Evolutionary conservation across 2,113 vertebrate species (phyloP).

Genomic region (Hippocampus zosterae): DNA sequence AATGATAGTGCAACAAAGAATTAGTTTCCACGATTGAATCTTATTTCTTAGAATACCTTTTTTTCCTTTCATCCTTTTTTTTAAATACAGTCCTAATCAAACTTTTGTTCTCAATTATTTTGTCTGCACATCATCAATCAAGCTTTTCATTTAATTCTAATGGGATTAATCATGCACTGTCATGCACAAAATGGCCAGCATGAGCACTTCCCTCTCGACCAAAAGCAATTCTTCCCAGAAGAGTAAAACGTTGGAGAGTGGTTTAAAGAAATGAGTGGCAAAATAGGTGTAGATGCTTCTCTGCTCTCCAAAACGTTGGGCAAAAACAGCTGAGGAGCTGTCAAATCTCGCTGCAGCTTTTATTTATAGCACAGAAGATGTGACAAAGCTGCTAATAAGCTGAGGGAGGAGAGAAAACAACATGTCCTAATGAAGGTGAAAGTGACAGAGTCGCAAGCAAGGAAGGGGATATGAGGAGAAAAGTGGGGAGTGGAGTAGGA

Average conservation of each 20-base stretch:
- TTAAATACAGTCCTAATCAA: background rate
- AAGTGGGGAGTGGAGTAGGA: background rate
- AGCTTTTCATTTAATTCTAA: constrained; percentile 58
- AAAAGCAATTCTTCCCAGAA: constrained; percentile 21
- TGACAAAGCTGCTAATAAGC: constrained; percentile 63
- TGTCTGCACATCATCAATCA: constrained; percentile 53
- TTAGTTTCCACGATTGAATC: background rate
- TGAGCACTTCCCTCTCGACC: constrained; percentile 28
- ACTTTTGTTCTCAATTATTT: constrained; percentile 21
- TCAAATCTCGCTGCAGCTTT: constrained; percentile 37
- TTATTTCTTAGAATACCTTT: background rate
- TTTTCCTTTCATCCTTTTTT: background rate
- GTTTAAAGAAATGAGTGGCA: constrained; percentile 24
- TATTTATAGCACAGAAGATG: constrained; percentile 64
- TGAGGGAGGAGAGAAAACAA: constrained; percentile 48
- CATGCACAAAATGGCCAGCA: constrained; percentile 37
- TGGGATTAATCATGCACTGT: constrained; percentile 56
- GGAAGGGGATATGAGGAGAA: background rate
- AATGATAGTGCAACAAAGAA: background rate
- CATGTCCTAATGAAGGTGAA: constrained; percentile 57
- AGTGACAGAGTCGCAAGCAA: constrained; percentile 20
- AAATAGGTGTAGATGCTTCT: background rate
- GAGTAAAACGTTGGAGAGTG: constrained; percentile 5
- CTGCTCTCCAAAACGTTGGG: background rate
- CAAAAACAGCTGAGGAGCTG: constrained; percentile 18